A percentile compares a stretch with the other conserved stretches of the same genome.
phyloP scores from a whole-genome alignment of 2,888 invertebrate genomes.

The Incurvaria masculella region DNA sequence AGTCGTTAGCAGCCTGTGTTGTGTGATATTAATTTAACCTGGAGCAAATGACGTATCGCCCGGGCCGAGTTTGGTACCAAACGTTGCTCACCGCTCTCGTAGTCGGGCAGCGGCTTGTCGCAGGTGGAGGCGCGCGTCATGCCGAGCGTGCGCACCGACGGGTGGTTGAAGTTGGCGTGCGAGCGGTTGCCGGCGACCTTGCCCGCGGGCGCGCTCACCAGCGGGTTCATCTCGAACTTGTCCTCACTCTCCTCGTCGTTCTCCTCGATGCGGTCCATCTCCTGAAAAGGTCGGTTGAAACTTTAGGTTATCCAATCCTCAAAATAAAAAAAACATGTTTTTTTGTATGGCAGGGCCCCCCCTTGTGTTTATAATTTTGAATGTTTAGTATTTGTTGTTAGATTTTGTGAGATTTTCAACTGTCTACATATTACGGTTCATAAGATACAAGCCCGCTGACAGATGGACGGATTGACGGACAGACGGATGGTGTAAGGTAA shows the following conservation, averaged over 20 bases:
- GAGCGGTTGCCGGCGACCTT: constrained; percentile 38
- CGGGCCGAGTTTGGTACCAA: constrained; percentile 3
- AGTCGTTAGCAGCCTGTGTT: too few relatives aligned
- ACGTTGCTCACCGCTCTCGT: constrained; percentile 30
- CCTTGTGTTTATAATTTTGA: too few relatives aligned
- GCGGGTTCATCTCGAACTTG: constrained; percentile 48
- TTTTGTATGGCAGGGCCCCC: too few relatives aligned
- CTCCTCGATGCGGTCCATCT: constrained; percentile 68
- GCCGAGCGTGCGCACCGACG: constrained; percentile 42
- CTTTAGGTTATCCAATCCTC: too few relatives aligned
- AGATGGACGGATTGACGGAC: too few relatives aligned
- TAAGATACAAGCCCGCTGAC: too few relatives aligned
- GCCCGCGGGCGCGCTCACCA: constrained; percentile 35
- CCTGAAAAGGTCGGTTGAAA: constrained; percentile 46
- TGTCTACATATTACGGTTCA: constrained; percentile 1
- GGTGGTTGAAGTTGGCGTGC: constrained; percentile 43
- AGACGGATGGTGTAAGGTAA: constrained; percentile 25
- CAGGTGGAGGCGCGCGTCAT: constrained; percentile 47
- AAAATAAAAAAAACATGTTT: too few relatives aligned
- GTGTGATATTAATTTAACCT: too few relatives aligned
- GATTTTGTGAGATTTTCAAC: too few relatives aligned
- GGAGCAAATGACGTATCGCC: too few relatives aligned
- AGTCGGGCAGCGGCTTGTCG: constrained; percentile 46
- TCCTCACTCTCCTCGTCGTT: constrained; percentile 61
- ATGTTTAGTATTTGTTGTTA: not conserved